Base-by-base conservation (phyloP, 2,113 vertebrate genomes). In the Pedetes capensis region DNA sequence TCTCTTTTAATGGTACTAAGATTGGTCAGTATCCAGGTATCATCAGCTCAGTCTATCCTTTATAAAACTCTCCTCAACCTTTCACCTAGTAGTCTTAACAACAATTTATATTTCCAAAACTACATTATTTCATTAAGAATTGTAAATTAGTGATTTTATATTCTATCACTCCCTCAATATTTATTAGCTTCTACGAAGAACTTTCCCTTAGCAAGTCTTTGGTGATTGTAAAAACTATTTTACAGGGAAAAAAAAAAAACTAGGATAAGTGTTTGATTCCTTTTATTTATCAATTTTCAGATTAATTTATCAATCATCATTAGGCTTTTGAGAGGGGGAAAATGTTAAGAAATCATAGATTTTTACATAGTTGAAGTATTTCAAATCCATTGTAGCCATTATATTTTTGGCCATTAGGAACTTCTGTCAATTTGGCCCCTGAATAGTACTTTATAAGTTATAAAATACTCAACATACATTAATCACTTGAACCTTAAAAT, bases 211-310 rank as follows among this genome's bases (percentile, higher is more conserved):
- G 37, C n/a, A 72, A 69, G 32, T 79, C 34, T 92, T 81, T 55
- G 27, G 39, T 94, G 47, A 84, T 34, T 39, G 53, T 92, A 49
- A 76, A 82, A 91, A 79, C 81, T 34, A 7, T 78, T 95, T 80
- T 49, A 81, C 12, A 89, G 76, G 47, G n/a, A n/a, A n/a, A n/a
- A n/a, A n/a, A n/a, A n/a, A n/a, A 95, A 95, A 96, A 91, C 11
- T 49, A 69, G 80, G 11, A 61, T 69, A 84, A 64, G 87, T 80
- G 39, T n/a, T 71, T 87, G 25, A 76, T 93, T 76, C 64, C 64
- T 92, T 85, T 80, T 20, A 85, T 29, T 49, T 84, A n/a, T 64
- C 68, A 83, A 72, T 51, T 92, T 95, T 78, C 32, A 79, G 64
- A 66, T 69, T 85, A 68, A 42, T 59, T 53, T 87, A 22, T 88